phyloP scores from a whole-genome alignment of 2,113 vertebrate species.

The Hypanus sabinus region DNA sequence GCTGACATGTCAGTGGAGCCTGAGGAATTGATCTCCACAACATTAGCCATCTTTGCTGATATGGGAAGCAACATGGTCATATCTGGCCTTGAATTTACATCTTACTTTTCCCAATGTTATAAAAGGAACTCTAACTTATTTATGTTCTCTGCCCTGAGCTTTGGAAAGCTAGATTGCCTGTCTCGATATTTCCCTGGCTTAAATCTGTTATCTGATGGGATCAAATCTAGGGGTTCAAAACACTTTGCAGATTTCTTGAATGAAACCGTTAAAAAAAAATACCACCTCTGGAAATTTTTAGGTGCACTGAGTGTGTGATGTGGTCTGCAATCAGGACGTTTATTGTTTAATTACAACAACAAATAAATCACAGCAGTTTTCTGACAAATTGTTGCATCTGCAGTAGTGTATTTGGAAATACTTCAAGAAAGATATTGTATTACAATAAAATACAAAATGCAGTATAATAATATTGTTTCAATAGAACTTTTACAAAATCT shows the following conservation, averaged over 20 bases:
- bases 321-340: not conserved
- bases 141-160: not conserved
- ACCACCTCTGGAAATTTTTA: too few species aligned
- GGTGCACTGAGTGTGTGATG: too few species aligned
- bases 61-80: not conserved
- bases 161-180: too few species aligned
- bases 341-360: slow-evolving; percentile 15
- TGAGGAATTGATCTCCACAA: not conserved
- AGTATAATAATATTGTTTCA: slow-evolving; percentile 38
- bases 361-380: slow-evolving; percentile 33
- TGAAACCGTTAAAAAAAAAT: not conserved
- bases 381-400: slow-evolving; percentile 25
- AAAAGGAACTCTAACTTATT: not conserved
- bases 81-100: not conserved
- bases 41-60: not conserved
- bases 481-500: slow-evolving; percentile 38
- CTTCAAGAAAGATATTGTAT: slow-evolving; percentile 32
- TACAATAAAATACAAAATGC: slow-evolving; percentile 38
- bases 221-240: not conserved
- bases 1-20: not conserved
- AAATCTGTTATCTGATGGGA: not conserved
- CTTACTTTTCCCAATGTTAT: too few species aligned
- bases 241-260: not conserved
- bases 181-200: not conserved
- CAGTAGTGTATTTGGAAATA: slow-evolving; percentile 37